These are phyloP conservation scores for Capitella teleta DNA, from an alignment of 1,140 invertebrate species.

Conservation along the genomic window DNA sequence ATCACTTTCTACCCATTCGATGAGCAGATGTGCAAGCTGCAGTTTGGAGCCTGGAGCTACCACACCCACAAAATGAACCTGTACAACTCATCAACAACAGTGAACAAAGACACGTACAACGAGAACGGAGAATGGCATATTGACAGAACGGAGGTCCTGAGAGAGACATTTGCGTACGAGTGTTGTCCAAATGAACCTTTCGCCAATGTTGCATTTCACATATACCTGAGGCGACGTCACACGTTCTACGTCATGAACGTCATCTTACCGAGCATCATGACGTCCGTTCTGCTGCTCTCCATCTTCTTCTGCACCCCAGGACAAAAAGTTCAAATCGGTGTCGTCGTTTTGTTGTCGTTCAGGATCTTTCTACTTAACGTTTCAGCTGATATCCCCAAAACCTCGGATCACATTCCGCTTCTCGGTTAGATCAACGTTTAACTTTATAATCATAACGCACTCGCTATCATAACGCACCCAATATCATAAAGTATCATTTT, in stretches of 20 bases:
- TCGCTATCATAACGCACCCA: too few species aligned
- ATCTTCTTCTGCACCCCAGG: constrained; percentile 17
- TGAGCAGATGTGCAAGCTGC: constrained; percentile 10
- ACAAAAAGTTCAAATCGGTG: constrained; percentile 16
- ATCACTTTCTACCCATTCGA: constrained; percentile 15
- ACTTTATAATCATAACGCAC: too few species aligned
- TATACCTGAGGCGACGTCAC: constrained; percentile 10
- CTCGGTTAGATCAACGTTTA: constrained; percentile 13
- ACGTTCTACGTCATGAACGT: constrained; percentile 15
- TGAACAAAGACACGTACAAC: constrained; percentile 10
- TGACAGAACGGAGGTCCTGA: background rate
- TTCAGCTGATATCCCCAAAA: constrained; percentile 14
- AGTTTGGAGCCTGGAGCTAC: constrained; percentile 14
- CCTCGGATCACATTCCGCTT: constrained; percentile 14
- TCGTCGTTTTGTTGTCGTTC: constrained; percentile 14
- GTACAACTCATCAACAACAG: background rate
- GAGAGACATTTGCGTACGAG: constrained; percentile 11
- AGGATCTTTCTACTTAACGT: constrained; percentile 15
- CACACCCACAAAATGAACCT: constrained; percentile 15
- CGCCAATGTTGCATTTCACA: constrained; percentile 10
- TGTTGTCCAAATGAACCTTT: constrained; percentile 9
- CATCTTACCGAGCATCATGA: constrained; percentile 14
- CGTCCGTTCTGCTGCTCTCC: constrained; percentile 14
- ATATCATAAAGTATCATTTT: background rate
- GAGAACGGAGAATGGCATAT: constrained; percentile 10